These are phyloP conservation scores for Scartelaos histophorus DNA, from an alignment of 2,113 vertebrate genomes.

Conservation along the genomic window DNA sequence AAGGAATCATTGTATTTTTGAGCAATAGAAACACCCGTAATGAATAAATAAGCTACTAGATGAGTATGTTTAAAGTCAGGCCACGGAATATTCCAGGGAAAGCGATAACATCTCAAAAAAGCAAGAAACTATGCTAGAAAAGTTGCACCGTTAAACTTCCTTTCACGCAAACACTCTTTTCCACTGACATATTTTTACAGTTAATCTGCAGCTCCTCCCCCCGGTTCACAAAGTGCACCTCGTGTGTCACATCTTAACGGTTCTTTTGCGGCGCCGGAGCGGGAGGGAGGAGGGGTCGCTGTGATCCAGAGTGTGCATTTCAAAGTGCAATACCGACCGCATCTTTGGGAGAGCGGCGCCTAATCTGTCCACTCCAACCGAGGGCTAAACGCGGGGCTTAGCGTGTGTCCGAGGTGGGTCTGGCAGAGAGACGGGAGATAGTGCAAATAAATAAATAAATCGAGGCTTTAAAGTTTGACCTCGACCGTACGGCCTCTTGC, in stretches of 20 bases:
- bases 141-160: background rate
- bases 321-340: slow-evolving; percentile 70
- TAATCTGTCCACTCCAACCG: slow-evolving; percentile 70
- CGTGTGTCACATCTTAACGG: slow-evolving; percentile 41
- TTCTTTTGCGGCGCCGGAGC: slow-evolving; percentile 23
- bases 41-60: too few relatives aligned
- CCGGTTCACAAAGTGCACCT: slow-evolving; percentile 32
- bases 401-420: slow-evolving; percentile 56
- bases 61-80: too few relatives aligned
- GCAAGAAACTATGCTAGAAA: too few relatives aligned
- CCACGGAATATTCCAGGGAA: too few relatives aligned
- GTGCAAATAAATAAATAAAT: slow-evolving; percentile 70
- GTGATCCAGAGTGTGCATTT: slow-evolving; percentile 39
- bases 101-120: too few relatives aligned
- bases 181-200: slow-evolving; percentile 8
- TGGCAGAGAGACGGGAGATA: slow-evolving; percentile 49
- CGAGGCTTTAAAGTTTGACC: slow-evolving; percentile 69
- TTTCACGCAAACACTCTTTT: background rate
- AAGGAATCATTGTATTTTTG: too few relatives aligned
- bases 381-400: slow-evolving; percentile 68
- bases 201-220: slow-evolving; percentile 48
- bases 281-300: background rate
- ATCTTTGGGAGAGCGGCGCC: slow-evolving; percentile 66
- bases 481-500: slow-evolving; percentile 61
- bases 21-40: too few relatives aligned